Base-by-base conservation (phyloP, 2,888 invertebrate genomes). In the Acholoe squamosa region DNA sequence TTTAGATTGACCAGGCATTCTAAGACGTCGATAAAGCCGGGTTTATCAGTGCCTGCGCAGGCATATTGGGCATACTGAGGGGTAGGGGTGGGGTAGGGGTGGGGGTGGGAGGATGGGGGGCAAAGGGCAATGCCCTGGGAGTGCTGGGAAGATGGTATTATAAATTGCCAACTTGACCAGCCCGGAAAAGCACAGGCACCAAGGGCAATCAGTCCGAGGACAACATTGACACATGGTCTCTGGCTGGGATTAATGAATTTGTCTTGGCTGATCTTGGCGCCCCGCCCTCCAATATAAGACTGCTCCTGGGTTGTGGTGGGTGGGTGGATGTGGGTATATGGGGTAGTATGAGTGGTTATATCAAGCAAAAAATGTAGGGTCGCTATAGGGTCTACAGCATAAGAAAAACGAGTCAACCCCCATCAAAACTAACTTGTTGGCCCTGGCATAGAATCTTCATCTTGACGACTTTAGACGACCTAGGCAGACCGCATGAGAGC, bases 21-120 rank as follows among this genome's bases (percentile, higher is more conserved):
- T 86, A 31, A 86, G 86, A 56, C 54, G 86, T 86, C 86, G 86
- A 86, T 86, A 86, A 86, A 86, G 86, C 86, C 54, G 86, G 86
- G 86, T 86, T 86, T 86, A 86, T 86, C 86, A 86, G 86, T 52
- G 86, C 52, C 28, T 54, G 54, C 54, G 86, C 86, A 86, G 86
- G 86, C 86, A 86, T 86, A 86, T 86, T 86, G 86, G 86, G 54
- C 86, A 86, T 86, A 86, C 54, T 80, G 80, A 80, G 34, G 80
- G 80, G 34, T 16, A 25, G 22, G 28, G 43, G 80, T 19, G 80
- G 33, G 7, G 34, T 16, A 19, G 80, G 34, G 3, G 43, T 14
- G 34, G 0, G 34, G 80, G 19, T 43, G 80, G 34, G 52, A 54
- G 25, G 1, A 31, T 28, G 34, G 80, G 80, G 80, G 7, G 19